A percentile compares a stretch with the other conserved stretches of the same genome.
Conservation (phyloP, 1,140 invertebrate species). For the Bicyclus anynana region DNA sequence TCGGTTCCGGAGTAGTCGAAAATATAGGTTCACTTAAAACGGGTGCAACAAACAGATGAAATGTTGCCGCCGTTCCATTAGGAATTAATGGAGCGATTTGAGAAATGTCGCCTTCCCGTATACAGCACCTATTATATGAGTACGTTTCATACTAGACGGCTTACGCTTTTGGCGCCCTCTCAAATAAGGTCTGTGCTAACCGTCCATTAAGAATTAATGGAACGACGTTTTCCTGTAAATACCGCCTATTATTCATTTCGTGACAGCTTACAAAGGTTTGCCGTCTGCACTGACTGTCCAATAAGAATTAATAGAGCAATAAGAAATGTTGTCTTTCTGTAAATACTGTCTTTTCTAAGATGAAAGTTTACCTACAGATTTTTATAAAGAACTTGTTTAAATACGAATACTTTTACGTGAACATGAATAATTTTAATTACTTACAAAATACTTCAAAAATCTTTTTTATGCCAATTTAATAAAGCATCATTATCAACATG, state of each 20-base stretch:
- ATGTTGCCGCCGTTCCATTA: conserved; percentile 52
- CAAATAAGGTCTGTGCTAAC: conserved; percentile 7
- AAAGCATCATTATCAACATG: too few relatives aligned
- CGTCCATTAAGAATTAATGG: conserved; percentile 8
- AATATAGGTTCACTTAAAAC: conserved; percentile 62
- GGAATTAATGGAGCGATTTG: conserved; percentile 68
- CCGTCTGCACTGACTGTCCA: not conserved
- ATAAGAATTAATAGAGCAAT: not conserved
- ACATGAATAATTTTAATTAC: too few relatives aligned
- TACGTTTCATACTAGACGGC: conserved; percentile 50
- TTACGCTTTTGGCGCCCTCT: conserved; percentile 15
- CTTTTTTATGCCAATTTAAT: too few relatives aligned
- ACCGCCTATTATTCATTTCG: conserved; percentile 7
- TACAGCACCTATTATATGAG: conserved; percentile 45
- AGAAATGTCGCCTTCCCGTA: conserved; percentile 68
- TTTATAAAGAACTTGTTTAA: too few relatives aligned
- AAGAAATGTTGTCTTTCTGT: not conserved
- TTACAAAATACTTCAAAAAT: too few relatives aligned
- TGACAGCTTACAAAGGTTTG: not conserved
- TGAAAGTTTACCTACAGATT: not conserved
- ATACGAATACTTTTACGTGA: too few relatives aligned
- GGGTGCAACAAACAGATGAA: conserved; percentile 40
- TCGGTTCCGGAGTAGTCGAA: conserved; percentile 54
- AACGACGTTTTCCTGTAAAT: conserved; percentile 5
- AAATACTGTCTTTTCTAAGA: not conserved